Evolutionary conservation across 2,797 vertebrate genomes (phyloP).

Genomic region (Clarias fuscus): DNA sequence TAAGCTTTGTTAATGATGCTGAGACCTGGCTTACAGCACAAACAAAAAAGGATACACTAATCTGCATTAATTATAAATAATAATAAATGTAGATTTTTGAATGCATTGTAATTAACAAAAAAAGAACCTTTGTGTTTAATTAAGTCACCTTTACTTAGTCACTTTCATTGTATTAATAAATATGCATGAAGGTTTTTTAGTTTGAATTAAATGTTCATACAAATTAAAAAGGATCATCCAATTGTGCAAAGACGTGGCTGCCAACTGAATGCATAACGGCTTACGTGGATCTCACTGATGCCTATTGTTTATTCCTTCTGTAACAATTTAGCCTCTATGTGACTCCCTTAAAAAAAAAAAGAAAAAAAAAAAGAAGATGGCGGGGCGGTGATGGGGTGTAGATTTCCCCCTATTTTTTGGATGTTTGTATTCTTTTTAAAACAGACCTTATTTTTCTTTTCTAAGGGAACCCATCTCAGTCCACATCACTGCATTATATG

Average conservation of each 20-base stretch:
- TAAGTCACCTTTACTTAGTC: background rate
- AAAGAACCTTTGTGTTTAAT: background rate
- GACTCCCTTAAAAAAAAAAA: background rate
- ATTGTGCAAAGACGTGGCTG: constrained; percentile 7
- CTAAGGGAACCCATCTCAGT: constrained; percentile 91
- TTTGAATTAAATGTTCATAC: background rate
- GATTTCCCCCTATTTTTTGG: background rate
- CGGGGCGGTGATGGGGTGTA: no score
- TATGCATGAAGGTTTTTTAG: constrained; percentile 1
- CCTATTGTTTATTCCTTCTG: background rate
- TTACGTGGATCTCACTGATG: background rate
- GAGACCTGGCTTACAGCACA: background rate
- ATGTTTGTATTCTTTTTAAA: constrained; percentile 8
- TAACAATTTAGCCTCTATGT: background rate
- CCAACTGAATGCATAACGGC: background rate
- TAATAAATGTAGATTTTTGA: background rate
- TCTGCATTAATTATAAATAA: background rate
- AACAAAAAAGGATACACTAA: background rate
- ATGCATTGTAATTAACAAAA: background rate
- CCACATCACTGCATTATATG: constrained; percentile 96
- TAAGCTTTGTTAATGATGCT: background rate
- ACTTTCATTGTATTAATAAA: constrained; percentile 12
- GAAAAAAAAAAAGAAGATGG: background rate
- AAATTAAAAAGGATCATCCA: constrained; percentile 5
- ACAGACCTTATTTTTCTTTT: constrained; percentile 38